phyloP scores from a whole-genome alignment of 2,888 invertebrate species.

The Noctua comes region DNA sequence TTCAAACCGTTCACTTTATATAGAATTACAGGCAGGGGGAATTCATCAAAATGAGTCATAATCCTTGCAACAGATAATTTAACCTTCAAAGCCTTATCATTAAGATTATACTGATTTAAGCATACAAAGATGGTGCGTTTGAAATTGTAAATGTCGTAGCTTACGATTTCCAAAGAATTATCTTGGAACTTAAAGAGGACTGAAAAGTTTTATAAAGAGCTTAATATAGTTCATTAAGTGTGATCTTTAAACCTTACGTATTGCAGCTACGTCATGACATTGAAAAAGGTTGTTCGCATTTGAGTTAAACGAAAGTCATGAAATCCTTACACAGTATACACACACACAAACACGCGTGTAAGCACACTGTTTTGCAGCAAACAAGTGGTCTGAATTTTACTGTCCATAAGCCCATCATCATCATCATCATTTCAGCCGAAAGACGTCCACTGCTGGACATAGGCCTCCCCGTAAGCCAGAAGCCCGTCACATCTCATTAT shows the following conservation, averaged over 20 bases:
- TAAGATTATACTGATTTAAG: no score
- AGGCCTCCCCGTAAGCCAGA: no score
- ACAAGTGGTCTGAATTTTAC: not conserved
- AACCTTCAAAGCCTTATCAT: not conserved
- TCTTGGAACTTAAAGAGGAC: not conserved
- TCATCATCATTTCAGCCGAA: no score
- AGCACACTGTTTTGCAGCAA: not conserved
- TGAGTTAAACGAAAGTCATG: not conserved
- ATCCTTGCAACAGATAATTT: not conserved
- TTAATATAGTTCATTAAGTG: not conserved
- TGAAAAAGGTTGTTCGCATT: constrained; percentile 4
- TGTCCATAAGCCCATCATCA: not conserved
- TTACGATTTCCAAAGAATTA: not conserved
- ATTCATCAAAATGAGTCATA: not conserved
- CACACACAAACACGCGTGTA: no score
- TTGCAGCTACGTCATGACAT: not conserved
- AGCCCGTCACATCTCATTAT: no score
- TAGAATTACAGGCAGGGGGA: constrained; percentile 5
- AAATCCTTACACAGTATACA: not conserved
- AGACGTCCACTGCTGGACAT: no score
- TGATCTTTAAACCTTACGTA: not conserved
- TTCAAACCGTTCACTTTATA: not conserved
- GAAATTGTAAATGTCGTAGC: not conserved
- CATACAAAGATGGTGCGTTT: not conserved
- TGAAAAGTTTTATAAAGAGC: not conserved